A percentile compares a stretch with the other conserved stretches of the same genome.
These are phyloP conservation scores for Microctonus aethiopoides DNA, from an alignment of 2,888 invertebrate species.

Conservation along the genomic window DNA sequence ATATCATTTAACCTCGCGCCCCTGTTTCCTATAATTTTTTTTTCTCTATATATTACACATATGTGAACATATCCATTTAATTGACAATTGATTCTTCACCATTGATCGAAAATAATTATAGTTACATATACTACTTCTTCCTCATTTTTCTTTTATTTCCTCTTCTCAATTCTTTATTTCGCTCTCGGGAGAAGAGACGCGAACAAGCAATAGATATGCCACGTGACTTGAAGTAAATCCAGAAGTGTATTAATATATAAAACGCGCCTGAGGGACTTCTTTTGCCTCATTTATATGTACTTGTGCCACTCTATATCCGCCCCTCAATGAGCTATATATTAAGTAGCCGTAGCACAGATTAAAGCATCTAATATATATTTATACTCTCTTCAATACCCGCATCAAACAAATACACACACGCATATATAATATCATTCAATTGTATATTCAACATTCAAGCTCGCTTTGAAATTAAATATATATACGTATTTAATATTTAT, in stretches of 20 bases:
- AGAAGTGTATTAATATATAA: neutral
- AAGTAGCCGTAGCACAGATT: conserved; percentile 3
- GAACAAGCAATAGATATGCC: neutral
- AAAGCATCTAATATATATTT: no score
- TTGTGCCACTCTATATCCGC: neutral
- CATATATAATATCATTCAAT: conserved; percentile 13
- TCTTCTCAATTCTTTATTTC: neutral
- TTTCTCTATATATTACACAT: neutral
- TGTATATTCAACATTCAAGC: no score
- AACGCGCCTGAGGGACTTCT: conserved; percentile 1
- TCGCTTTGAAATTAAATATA: no score
- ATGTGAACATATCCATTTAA: neutral
- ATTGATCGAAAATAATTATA: conserved; percentile 15
- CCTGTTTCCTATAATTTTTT: neutral
- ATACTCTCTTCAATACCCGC: neutral
- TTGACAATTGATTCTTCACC: neutral
- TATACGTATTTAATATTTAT: no score
- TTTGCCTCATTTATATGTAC: neutral
- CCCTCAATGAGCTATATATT: neutral
- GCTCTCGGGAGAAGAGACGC: conserved; percentile 4
- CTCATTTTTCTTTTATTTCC: neutral
- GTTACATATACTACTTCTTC: conserved; percentile 6
- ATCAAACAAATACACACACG: conserved; percentile 3
- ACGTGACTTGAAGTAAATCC: conserved; percentile 15
- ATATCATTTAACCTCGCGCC: conserved; percentile 24